These are phyloP conservation scores for Noctuana brunneofusca DNA, from an alignment of 2,888 invertebrate species.

Conservation along the genomic window DNA sequence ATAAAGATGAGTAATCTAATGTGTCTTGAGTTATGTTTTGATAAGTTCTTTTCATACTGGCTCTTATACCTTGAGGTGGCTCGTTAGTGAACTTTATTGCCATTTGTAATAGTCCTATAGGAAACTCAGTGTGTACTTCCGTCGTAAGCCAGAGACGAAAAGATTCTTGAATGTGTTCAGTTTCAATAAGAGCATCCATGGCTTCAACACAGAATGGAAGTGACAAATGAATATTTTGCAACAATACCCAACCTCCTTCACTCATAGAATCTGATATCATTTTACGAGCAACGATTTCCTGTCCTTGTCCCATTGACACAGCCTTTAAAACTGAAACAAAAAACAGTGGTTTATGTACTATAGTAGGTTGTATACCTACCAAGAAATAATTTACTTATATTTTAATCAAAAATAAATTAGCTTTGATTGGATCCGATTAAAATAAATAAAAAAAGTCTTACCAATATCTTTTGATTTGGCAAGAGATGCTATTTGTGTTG, in stretches of 20 bases:
- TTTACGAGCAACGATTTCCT: constrained; percentile 92
- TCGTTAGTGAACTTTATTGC: constrained; percentile 99
- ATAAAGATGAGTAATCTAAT: constrained; percentile 94
- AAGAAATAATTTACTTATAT: not conserved
- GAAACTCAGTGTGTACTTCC: constrained; percentile 96
- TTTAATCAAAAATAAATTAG: not conserved
- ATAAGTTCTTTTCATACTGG: constrained; percentile 96
- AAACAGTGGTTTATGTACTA: not conserved
- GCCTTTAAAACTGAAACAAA: constrained; percentile 85
- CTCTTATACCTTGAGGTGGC: constrained; percentile 96
- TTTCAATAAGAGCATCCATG: constrained; percentile 93
- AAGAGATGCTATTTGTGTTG: constrained; percentile 93
- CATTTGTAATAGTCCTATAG: constrained; percentile 93
- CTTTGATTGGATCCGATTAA: not conserved
- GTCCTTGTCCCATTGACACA: constrained; percentile 99
- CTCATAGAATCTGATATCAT: constrained; percentile 91
- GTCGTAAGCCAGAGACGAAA: constrained; percentile 98
- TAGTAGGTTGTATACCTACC: too few relatives aligned
- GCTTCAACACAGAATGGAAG: constrained; percentile 96
- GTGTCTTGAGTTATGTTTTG: constrained; percentile 94
- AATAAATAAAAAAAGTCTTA: constrained; percentile 66
- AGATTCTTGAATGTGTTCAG: constrained; percentile 90
- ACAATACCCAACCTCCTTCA: constrained; percentile 94
- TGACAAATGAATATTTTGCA: constrained; percentile 98
- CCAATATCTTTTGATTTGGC: constrained; percentile 94